Base-by-base conservation (phyloP, 1,140 invertebrate genomes). In the Coelopa frigida region DNA sequence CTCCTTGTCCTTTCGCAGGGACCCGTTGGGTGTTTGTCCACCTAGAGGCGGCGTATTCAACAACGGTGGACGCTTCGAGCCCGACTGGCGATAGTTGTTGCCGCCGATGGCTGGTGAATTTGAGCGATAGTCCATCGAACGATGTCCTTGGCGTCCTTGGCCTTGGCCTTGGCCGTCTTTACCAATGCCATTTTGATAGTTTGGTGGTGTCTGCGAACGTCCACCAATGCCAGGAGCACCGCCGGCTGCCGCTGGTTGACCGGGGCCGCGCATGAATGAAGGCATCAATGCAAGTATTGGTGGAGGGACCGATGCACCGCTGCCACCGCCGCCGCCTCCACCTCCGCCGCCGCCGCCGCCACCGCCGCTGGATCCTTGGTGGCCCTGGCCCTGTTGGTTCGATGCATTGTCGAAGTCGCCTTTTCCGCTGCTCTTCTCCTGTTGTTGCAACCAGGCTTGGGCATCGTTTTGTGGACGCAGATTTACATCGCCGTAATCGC, bases 351-450 rank as follows among this genome's bases (percentile, higher is more conserved):
- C 51, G n/a, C 46, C 50, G 24, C 39, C 38, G 49, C 51, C 22
- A 49, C 46, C 17, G 32, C 44, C 48, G 7, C 52, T 18, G 36
- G 57, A 48, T 23, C 56, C 51, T 22, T 52, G 57, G 64, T 56
- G 64, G 72, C 68, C 61, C 72, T 58, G 65, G 64, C 53, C 67
- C 68, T 68, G 71, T 68, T 70, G 72, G 69, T 62, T 68, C 51
- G 55, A 45, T 5, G 52, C 67, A 58, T 63, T 62, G 52, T 72
- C 59, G 48, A 53, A 61, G 57, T 61, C 61, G 47, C 51, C 68
- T 61, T 63, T 68, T 52, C 68, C 64, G 50, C 59, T 62, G 26
- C 64, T 62, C 49, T 67, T 59, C 44, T 68, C 65, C 42, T 68
- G 65, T 44, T 68, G 65, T 44, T 67, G 58, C 48, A 67, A 54